Conservation (phyloP, 2,113 vertebrate genomes). For the Oceanites oceanicus region DNA sequence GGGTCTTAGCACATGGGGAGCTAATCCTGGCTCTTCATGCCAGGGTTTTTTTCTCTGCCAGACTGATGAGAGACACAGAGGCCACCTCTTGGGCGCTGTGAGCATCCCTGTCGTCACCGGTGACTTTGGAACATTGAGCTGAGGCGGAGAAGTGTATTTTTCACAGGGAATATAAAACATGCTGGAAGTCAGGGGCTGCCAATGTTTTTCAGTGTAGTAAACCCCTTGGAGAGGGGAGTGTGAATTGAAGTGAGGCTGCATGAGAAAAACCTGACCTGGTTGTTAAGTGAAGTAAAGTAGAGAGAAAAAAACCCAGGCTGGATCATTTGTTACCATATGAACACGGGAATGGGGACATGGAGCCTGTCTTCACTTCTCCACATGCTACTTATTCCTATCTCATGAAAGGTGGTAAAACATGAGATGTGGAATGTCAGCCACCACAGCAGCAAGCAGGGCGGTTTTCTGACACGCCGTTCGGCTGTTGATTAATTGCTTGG, state of each 20-base stretch:
- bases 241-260: neutral
- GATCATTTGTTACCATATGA: neutral
- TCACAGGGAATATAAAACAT: neutral
- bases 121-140: accelerated
- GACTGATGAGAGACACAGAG: neutral
- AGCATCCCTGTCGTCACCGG: neutral
- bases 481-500: neutral
- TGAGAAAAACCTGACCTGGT: slow-evolving; percentile 9
- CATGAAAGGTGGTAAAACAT: neutral
- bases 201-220: neutral
- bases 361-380: neutral
- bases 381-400: neutral
- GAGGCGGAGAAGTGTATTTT: accelerated
- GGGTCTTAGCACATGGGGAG: accelerated
- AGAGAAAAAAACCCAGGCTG: neutral
- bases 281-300: neutral
- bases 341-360: neutral
- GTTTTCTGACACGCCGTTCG: neutral
- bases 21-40: neutral
- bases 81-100: accelerated
- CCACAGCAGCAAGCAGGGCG: neutral
- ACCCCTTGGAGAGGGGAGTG: neutral
- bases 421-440: neutral
- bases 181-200: neutral
- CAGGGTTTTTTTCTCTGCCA: accelerated